phyloP scores from a whole-genome alignment of 2,888 invertebrate genomes.

The Gari tellinella region DNA sequence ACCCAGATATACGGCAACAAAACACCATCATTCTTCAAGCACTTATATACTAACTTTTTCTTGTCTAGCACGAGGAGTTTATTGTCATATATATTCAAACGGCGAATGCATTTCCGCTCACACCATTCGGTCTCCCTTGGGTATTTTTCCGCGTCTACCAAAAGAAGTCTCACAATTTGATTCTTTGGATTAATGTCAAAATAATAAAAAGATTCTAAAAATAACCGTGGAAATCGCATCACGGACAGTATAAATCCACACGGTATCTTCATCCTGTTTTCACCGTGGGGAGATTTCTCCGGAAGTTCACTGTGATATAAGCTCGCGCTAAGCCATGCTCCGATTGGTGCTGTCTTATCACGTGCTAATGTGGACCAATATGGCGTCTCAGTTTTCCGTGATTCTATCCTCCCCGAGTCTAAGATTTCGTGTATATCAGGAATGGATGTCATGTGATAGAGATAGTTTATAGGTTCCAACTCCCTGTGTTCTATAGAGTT shows the following conservation, averaged over 20 bases:
- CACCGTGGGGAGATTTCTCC: conserved; percentile 43
- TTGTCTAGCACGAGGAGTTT: conserved; percentile 44
- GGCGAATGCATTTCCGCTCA: conserved; percentile 27
- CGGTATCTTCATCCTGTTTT: conserved; percentile 49
- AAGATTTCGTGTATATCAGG: conserved; percentile 40
- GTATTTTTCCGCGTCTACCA: conserved; percentile 43
- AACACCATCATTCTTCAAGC: conserved; percentile 40
- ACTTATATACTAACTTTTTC: conserved; percentile 19
- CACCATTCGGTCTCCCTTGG: conserved; percentile 52
- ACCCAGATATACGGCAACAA: conserved; percentile 47
- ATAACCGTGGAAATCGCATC: conserved; percentile 46
- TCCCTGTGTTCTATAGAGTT: conserved; percentile 34
- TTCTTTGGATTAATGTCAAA: conserved; percentile 43
- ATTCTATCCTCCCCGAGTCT: conserved; percentile 34
- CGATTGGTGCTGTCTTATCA: conserved; percentile 47
- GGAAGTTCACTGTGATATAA: conserved; percentile 47
- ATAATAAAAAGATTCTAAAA: conserved; percentile 52
- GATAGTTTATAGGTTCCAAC: conserved; percentile 38
- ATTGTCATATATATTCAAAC: conserved; percentile 51
- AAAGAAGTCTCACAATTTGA: conserved; percentile 46
- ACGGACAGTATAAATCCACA: conserved; percentile 43
- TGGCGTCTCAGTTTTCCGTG: conserved; percentile 50
- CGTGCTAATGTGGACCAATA: conserved; percentile 48
- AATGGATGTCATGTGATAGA: conserved; percentile 50
- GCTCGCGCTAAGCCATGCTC: conserved; percentile 54